These are phyloP conservation scores for Nettapus auritus DNA, from an alignment of 2,113 vertebrate species.

Conservation along the genomic window DNA sequence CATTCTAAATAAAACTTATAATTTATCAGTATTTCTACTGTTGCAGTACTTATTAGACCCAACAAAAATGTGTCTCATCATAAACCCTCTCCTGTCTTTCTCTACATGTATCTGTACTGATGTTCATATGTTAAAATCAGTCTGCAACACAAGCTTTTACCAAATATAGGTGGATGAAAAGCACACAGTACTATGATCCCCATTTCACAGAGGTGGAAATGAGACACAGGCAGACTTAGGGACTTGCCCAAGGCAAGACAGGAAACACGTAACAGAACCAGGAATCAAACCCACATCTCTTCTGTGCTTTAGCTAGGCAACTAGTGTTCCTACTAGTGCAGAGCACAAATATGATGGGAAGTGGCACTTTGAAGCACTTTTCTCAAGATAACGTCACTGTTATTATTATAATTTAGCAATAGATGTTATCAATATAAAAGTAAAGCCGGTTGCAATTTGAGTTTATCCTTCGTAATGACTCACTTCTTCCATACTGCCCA, in stretches of 20 bases:
- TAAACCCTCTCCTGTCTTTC: not conserved
- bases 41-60: not conserved
- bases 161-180: not conserved
- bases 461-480: conserved; percentile 69
- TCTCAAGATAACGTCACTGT: conserved; percentile 65
- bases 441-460: conserved; percentile 72
- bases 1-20: not conserved
- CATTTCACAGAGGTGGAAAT: conserved; percentile 48
- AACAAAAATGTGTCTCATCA: not conserved
- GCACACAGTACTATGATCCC: not conserved
- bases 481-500: conserved; percentile 63
- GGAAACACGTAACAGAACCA: conserved; percentile 4
- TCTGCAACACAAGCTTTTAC: not conserved
- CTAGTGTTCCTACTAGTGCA: not conserved
- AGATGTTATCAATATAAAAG: conserved; percentile 70
- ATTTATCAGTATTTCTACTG: not conserved
- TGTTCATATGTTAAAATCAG: not conserved
- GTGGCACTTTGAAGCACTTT: conserved; percentile 52
- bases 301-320: not conserved
- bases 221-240: conserved; percentile 23
- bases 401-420: conserved; percentile 69
- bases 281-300: conserved; percentile 42
- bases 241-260: conserved; percentile 54
- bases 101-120: accelerated
- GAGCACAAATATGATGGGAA: conserved; percentile 48